Percentiles rank a stretch among this genome's conserved stretches.
Evolutionary conservation across 2,113 vertebrate species (phyloP).

Genomic region (Micronycteris hirsuta): DNA sequence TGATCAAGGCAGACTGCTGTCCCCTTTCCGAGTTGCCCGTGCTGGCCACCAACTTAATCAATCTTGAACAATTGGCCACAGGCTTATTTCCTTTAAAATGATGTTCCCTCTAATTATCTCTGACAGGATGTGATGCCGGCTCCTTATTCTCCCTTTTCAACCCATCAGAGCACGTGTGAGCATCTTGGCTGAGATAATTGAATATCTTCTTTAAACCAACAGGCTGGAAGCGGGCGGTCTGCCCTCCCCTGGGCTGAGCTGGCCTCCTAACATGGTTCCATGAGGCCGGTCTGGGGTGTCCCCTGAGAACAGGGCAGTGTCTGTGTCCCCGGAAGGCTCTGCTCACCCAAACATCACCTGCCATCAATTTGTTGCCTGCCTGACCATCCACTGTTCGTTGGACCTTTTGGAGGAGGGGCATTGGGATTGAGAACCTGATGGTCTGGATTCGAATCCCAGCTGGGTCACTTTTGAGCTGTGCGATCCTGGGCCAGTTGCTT

Average conservation of each 20-base stretch:
- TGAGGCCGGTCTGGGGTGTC: rapidly evolving
- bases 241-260: neutral
- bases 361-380: rapidly evolving
- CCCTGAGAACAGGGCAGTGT: neutral
- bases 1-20: neutral
- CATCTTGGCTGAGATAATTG: slow-evolving; percentile 67
- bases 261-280: neutral
- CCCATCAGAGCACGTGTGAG: slow-evolving; percentile 73
- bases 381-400: rapidly evolving
- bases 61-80: slow-evolving; percentile 71
- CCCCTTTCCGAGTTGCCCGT: neutral
- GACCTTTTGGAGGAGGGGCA: neutral
- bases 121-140: slow-evolving; percentile 68
- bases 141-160: slow-evolving; percentile 71
- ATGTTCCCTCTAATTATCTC: slow-evolving; percentile 77
- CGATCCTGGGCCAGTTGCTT: neutral
- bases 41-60: slow-evolving; percentile 63
- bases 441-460: neutral
- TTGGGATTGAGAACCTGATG: neutral
- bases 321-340: neutral
- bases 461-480: neutral
- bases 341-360: rapidly evolving
- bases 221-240: slow-evolving; percentile 52
- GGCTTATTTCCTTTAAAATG: slow-evolving; percentile 76
- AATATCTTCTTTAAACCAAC: slow-evolving; percentile 74